Conservation (phyloP, 2,797 vertebrate species). For the Spea hammondii region DNA sequence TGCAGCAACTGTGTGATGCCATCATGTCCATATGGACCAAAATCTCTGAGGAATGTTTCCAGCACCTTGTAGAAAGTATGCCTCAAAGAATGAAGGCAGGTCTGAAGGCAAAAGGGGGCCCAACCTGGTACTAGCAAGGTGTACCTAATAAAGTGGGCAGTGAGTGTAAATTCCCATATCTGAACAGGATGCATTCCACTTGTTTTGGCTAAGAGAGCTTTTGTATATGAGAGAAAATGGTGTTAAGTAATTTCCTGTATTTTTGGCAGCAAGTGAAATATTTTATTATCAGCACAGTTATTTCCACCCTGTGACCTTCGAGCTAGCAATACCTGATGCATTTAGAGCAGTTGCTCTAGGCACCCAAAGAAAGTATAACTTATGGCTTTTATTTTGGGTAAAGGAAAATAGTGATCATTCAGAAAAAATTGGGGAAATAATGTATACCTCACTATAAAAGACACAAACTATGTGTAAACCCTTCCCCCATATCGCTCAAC, state of each 20-base stretch:
- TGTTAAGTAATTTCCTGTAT: slow-evolving; percentile 22
- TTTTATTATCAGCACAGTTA: slow-evolving; percentile 6
- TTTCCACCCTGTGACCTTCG: slow-evolving; percentile 8
- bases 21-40: too few relatives aligned
- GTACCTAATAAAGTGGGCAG: too few relatives aligned
- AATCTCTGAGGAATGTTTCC: too few relatives aligned
- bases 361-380: too few relatives aligned
- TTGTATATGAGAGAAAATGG: slow-evolving; percentile 1
- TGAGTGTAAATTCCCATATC: too few relatives aligned
- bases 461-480: slow-evolving; percentile 9
- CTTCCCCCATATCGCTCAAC: neutral
- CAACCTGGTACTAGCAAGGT: too few relatives aligned
- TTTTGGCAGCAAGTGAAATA: slow-evolving; percentile 17
- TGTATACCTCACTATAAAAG: neutral
- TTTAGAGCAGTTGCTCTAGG: slow-evolving; percentile 4
- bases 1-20: too few relatives aligned
- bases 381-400: too few relatives aligned
- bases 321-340: slow-evolving; percentile 7
- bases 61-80: too few relatives aligned
- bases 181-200: neutral
- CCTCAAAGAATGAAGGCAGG: too few relatives aligned
- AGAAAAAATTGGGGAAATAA: slow-evolving; percentile 32
- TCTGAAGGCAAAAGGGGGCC: too few relatives aligned
- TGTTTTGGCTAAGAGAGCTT: neutral
- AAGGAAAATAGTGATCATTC: too few relatives aligned